A percentile compares a stretch with the other conserved stretches of the same genome.
Evolutionary conservation across 2,888 invertebrate species (phyloP).

Genomic region (Enchytraeus crypticus): DNA sequence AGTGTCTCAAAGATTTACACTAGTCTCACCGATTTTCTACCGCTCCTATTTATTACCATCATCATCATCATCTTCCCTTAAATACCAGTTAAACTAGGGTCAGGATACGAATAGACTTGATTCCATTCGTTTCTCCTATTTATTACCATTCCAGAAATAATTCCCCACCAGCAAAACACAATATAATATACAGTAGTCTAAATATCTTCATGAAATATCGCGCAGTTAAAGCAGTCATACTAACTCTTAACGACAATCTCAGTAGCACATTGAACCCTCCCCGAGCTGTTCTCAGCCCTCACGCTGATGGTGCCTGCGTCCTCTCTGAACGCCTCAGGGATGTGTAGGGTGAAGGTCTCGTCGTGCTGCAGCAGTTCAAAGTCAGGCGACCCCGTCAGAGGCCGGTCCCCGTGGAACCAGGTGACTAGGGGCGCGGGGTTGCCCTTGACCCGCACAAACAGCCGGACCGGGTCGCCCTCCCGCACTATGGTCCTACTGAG

Average conservation of each 20-base stretch:
- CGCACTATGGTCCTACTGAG: not conserved
- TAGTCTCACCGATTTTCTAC: too few relatives aligned
- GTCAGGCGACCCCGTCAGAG: slow-evolving; percentile 49
- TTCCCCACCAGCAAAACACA: too few relatives aligned
- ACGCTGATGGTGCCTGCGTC: slow-evolving; percentile 48
- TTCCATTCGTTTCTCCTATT: too few relatives aligned
- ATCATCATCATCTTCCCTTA: too few relatives aligned
- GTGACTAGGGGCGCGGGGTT: slow-evolving; percentile 41
- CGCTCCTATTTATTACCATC: too few relatives aligned
- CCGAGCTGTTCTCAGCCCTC: slow-evolving; percentile 43
- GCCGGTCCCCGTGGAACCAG: slow-evolving; percentile 44
- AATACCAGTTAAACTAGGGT: too few relatives aligned
- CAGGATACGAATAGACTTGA: too few relatives aligned
- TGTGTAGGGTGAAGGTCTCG: slow-evolving; percentile 58
- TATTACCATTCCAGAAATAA: too few relatives aligned
- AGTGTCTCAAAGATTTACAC: too few relatives aligned
- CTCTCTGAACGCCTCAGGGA: slow-evolving; percentile 57
- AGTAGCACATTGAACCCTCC: slow-evolving; percentile 63
- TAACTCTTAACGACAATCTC: slow-evolving; percentile 60
- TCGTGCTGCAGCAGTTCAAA: slow-evolving; percentile 51
- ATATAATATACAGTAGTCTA: too few relatives aligned
- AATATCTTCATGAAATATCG: too few relatives aligned
- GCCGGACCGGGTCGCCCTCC: slow-evolving; percentile 42
- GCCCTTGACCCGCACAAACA: slow-evolving; percentile 42
- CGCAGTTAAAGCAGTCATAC: slow-evolving; percentile 1